Evolutionary conservation across 2,797 vertebrate genomes (phyloP).

Genomic region (Nothura maculosa): DNA sequence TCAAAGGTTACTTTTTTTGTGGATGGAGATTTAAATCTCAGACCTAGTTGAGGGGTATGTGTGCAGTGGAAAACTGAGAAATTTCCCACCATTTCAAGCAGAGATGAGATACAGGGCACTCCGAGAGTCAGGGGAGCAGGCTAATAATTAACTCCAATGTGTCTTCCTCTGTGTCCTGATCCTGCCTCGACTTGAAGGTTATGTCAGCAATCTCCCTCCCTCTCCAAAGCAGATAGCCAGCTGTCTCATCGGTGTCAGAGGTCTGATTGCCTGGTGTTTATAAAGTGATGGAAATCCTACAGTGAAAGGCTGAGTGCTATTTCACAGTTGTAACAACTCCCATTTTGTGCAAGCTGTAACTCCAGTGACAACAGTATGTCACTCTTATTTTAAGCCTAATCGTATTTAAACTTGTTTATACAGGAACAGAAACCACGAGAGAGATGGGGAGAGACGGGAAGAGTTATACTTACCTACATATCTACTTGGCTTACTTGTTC

Average conservation of each 20-base stretch:
- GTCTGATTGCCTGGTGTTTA: not conserved
- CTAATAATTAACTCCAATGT: not conserved
- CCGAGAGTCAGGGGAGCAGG: not conserved
- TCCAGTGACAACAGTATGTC: not conserved
- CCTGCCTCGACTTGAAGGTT: not conserved
- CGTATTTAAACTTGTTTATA: not conserved
- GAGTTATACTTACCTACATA: not conserved
- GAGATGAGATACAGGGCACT: not conserved
- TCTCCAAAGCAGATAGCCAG: not conserved
- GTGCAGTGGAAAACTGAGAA: not conserved
- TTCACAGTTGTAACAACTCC: conserved; percentile 2
- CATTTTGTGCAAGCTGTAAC: not conserved
- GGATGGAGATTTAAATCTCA: not conserved
- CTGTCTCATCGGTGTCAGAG: not conserved
- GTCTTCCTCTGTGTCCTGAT: not conserved
- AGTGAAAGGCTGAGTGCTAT: not conserved
- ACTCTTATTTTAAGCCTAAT: conserved; percentile 2
- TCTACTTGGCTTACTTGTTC: not conserved
- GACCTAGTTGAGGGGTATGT: not conserved
- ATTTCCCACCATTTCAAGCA: not conserved
- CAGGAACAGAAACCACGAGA: not conserved
- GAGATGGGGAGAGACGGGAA: not conserved
- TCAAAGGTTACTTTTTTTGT: not conserved
- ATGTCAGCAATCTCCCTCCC: not conserved
- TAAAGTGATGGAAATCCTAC: not conserved